A percentile compares a stretch with the other conserved stretches of the same genome.
phyloP scores from a whole-genome alignment of 92 coral and sea anemone genomes.

The Metridium senile region DNA sequence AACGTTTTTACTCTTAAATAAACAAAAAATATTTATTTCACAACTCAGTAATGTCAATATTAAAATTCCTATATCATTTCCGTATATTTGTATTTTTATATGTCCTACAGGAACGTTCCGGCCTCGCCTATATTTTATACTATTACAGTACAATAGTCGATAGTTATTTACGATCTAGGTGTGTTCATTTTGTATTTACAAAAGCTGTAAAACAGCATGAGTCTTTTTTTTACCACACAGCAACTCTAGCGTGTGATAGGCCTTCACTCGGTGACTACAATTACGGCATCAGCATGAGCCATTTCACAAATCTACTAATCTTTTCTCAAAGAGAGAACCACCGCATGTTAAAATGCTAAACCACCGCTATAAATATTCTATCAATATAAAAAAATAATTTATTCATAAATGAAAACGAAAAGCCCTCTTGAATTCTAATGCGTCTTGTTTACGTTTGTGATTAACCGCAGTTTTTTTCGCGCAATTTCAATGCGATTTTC shows the following conservation, averaged over 20 bases:
- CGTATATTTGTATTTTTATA: no score
- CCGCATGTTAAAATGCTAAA: background rate
- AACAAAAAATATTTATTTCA: background rate
- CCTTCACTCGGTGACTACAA: constrained; percentile 8
- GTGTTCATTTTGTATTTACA: background rate
- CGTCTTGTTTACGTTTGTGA: constrained; percentile 1
- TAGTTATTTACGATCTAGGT: background rate
- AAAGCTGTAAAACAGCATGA: background rate
- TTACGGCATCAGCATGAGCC: background rate
- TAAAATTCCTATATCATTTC: background rate
- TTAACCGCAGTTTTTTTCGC: background rate
- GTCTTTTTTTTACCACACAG: background rate
- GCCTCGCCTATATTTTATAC: background rate
- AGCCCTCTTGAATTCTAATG: constrained; percentile 6
- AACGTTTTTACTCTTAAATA: background rate
- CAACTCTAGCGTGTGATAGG: constrained; percentile 8
- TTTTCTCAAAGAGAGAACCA: constrained; percentile 2
- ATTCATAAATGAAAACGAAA: constrained; percentile 16
- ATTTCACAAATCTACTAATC: background rate
- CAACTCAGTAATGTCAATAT: background rate
- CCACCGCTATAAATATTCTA: constrained; percentile 25
- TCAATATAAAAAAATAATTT: constrained; percentile 27
- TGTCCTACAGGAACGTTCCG: background rate
- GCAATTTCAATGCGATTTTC: constrained; percentile 55
- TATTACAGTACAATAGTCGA: background rate